Evolutionary conservation across 2,797 vertebrate species (phyloP), one percentile per base, ranked within the genome.

Genomic region (Chloroceryle inda): DNA sequence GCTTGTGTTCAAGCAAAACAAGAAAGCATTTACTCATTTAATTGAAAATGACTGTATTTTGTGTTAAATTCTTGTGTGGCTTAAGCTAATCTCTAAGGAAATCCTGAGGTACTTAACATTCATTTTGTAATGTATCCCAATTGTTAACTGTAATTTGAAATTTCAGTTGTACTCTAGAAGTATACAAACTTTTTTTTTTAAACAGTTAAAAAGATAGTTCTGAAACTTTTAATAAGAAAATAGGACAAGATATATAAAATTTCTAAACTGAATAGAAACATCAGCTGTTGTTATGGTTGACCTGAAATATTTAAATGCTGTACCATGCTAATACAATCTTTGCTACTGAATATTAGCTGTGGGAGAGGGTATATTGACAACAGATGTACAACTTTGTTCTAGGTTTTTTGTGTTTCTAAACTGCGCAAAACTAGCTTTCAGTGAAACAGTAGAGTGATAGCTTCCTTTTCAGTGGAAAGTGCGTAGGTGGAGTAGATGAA

Each of bases 31-130:
- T 86, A 64, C 27, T 88, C 27, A 38, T 89, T 94, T 75, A 75
- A 83, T 44, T 88, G 72, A 83, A 94, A 93, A 72, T 87, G 68
- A 72, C 33, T 69, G 45, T 10, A 13, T 61, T 93, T 89, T 5
- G 1, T 67, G 35, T 81, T 85, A 85, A 58, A 73, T 94, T 89
- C 58, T 85, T 85, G 15, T 58, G 53, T 72, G 82, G 16, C 14
- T 92, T 80, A 87, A 92, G 2, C 11, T 94, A 66, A 88, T 92
- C 68, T 89, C 42, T 81, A 52, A 94, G 91, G 80, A 89, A 92
- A 27, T 35, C 35, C 50, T 92, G 76, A 72, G 82, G 68, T 94
- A 77, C 38, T 94, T 88, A 75, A n/a, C 16, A 5, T 66, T 58
- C 2, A 2, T 87, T 93, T 94, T 89, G 56, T 80, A 91, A 83